phyloP scores from a whole-genome alignment of 1,140 invertebrate species.

The Arctopsyche grandis region DNA sequence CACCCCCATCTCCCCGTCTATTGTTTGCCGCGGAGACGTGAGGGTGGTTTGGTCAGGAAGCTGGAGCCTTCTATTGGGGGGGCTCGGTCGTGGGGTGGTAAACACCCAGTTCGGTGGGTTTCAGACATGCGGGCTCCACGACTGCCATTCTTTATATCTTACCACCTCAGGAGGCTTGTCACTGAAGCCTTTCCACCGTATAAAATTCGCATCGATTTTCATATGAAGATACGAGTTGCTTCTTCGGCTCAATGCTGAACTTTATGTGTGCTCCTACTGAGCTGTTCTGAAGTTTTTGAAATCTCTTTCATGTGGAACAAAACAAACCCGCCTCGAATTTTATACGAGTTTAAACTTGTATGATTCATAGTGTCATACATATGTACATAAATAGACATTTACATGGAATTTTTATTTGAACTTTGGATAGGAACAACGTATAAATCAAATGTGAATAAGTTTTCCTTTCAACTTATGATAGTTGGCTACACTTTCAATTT shows the following conservation, averaged over 20 bases:
- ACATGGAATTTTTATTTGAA: no score
- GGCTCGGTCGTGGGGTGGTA: no score
- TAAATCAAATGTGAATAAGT: no score
- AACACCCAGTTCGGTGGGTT: neutral
- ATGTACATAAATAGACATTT: no score
- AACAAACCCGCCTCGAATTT: no score
- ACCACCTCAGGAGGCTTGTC: conserved; percentile 16
- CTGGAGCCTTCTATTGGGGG: neutral
- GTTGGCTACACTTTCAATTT: no score
- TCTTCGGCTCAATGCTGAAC: neutral
- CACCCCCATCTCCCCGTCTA: neutral
- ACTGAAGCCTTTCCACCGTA: conserved; percentile 1
- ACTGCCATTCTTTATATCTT: conserved; percentile 42
- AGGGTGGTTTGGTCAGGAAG: neutral
- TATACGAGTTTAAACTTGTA: no score
- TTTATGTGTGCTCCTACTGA: no score
- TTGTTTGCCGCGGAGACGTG: neutral
- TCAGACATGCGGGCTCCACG: conserved; percentile 49
- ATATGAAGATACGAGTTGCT: neutral
- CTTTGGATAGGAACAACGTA: no score
- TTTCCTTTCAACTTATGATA: no score
- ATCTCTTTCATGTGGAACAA: no score
- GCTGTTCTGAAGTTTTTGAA: neutral
- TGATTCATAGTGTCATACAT: no score
- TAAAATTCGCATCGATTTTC: conserved; percentile 18